Percentiles rank a stretch among this genome's conserved stretches.
Evolutionary conservation across 1,140 invertebrate genomes (phyloP).

Genomic region (Ips nitidus): DNA sequence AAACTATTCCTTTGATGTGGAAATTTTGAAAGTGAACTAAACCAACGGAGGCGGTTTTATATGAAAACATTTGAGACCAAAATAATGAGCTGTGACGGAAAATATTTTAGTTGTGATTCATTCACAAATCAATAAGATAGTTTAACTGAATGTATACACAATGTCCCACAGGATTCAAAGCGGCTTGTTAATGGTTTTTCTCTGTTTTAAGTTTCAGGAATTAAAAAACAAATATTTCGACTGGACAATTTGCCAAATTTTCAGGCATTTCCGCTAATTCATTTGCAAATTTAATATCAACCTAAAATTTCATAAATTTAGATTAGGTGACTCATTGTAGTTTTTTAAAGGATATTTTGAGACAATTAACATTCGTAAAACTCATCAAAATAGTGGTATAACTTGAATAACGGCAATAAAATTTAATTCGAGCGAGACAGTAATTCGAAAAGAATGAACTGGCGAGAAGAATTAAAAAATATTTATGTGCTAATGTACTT

Average conservation of each 20-base stretch:
- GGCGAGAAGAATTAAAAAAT: conserved; percentile 1
- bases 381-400: neutral
- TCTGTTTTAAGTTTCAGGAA: conserved; percentile 9
- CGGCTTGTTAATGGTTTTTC: conserved; percentile 6
- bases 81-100: conserved; percentile 3
- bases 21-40: neutral
- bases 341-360: too few relatives aligned
- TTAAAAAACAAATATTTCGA: conserved; percentile 17
- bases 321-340: too few relatives aligned
- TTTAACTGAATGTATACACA: conserved; percentile 14
- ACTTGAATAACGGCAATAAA: neutral
- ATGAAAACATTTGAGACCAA: neutral
- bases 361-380: too few relatives aligned
- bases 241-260: conserved; percentile 11
- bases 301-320: too few relatives aligned
- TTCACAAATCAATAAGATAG: conserved; percentile 19
- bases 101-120: conserved; percentile 17
- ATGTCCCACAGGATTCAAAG: conserved; percentile 8
- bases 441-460: conserved; percentile 16
- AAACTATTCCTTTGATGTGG: neutral
- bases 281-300: neutral
- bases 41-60: neutral
- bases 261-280: conserved; percentile 13
- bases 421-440: conserved; percentile 4
- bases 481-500: conserved; percentile 7